Conservation (phyloP, 2,113 vertebrate genomes). For the Takifugu flavidus region DNA sequence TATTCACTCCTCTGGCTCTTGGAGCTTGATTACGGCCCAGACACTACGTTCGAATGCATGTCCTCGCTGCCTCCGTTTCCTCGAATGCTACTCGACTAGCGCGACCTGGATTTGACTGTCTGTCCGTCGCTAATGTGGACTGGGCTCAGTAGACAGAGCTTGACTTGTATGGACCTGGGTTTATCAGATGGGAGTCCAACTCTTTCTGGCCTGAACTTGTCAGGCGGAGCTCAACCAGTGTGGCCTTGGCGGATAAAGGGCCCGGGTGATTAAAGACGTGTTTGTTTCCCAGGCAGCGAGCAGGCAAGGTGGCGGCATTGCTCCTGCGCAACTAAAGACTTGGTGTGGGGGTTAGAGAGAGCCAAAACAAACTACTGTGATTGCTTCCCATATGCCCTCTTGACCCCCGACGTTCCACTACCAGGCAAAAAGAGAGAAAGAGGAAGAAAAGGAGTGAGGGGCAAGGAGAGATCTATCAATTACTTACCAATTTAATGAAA, state of each 20-base stretch:
- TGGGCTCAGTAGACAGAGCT: conserved; percentile 60
- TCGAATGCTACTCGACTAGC: conserved; percentile 48
- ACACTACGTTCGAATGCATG: conserved; percentile 39
- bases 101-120: conserved; percentile 62
- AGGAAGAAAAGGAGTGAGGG: conserved; percentile 28
- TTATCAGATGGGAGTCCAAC: conserved; percentile 56
- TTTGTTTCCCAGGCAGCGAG: conserved; percentile 72
- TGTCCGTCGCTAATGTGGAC: conserved; percentile 52
- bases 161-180: conserved; percentile 58
- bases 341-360: conserved; percentile 46
- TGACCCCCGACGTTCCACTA: conserved; percentile 70
- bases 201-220: conserved; percentile 48
- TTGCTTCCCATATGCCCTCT: conserved; percentile 70
- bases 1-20: conserved; percentile 28
- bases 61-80: conserved; percentile 43
- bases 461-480: conserved; percentile 8
- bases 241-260: conserved; percentile 61
- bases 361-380: conserved; percentile 75
- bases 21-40: conserved; percentile 28
- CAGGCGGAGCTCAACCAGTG: conserved; percentile 58
- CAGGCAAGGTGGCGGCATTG: conserved; percentile 69
- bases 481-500: too few relatives aligned
- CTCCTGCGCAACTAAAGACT: conserved; percentile 61
- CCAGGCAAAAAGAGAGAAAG: conserved; percentile 47
- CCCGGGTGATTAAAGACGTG: conserved; percentile 68